Base-by-base conservation (phyloP, 1,140 invertebrate genomes). In the Copidosoma floridanum region DNA sequence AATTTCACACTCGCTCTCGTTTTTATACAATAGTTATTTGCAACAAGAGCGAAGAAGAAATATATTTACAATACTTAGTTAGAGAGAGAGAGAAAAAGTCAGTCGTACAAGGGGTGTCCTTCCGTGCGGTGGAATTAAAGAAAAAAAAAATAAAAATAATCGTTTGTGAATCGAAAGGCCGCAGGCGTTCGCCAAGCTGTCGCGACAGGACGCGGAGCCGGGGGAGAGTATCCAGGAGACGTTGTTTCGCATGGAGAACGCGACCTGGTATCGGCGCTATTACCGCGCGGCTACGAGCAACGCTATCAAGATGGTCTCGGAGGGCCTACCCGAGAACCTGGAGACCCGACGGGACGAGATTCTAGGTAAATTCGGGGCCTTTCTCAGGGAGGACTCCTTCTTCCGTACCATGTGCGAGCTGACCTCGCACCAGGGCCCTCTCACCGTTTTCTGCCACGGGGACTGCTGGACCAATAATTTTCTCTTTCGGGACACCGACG, bases 391-490 rank as follows among this genome's bases (percentile, higher is more conserved):
- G 57, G 82, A 87, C 3, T 82, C 82, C 1, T 89, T 89, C 68
- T 89, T 89, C 66, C 79, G 80, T 1, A 84, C 82, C 1, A 89
- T 89, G 87, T 82, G 87, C 38, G 80, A 86, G 24, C 67, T 88
- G 54, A 85, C 85, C 2, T 77, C 83, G 2, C 78, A 83, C 0
- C 78, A 82, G 61, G 86, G 87, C 18, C 83, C 85, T 0, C 71
- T 89, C 18, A 85, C 85, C 0, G 86, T 88, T 4, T 85, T 90
- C 55, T 85, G 85, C 57, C 89, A 90, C 63, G 89, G 89, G 0
- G 88, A 90, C 60, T 89, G 87, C 68, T 89, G 88, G 88, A 88
- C 87, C 0, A 89, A 89, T 63, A 90, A 90, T 71, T 83, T 90
- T 63, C 67, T 89, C 1, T 89, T 89, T 67, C 78, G 81, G 46